Evolutionary conservation across 2,888 invertebrate species (phyloP).

Genomic region (Coelinius sp.): DNA sequence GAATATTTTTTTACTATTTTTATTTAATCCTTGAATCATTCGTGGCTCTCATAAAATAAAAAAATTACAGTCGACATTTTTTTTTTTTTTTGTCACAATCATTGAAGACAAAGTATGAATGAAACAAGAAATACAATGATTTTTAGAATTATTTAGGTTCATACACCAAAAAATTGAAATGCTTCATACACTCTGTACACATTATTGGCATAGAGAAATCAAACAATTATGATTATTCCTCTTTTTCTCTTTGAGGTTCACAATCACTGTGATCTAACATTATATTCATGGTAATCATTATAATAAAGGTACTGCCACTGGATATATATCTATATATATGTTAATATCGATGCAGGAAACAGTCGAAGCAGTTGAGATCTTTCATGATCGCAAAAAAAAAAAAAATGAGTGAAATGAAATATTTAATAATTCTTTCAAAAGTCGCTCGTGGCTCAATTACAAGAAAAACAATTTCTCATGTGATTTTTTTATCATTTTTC

Average conservation of each 20-base stretch:
- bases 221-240: constrained; percentile 12
- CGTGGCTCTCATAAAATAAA: constrained; percentile 14
- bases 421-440: background rate
- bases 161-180: background rate
- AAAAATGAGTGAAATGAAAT: background rate
- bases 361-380: constrained; percentile 22
- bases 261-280: background rate
- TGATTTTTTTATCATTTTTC: constrained; percentile 25
- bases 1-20: background rate
- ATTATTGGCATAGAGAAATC: constrained; percentile 2
- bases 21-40: constrained; percentile 28
- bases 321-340: background rate
- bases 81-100: constrained; percentile 25
- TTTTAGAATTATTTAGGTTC: background rate
- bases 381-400: background rate
- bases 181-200: constrained; percentile 13
- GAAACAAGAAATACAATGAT: constrained; percentile 2
- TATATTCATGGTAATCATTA: constrained; percentile 18
- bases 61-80: constrained; percentile 12
- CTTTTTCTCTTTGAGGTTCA: background rate
- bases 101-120: background rate
- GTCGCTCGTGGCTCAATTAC: background rate
- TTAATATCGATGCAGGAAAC: constrained; percentile 12
- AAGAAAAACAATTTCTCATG: constrained; percentile 5
- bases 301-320: constrained; percentile 16